Percentiles rank a stretch among this genome's conserved stretches.
Conservation (phyloP, 2,113 vertebrate genomes). For the Chamaea fasciata region DNA sequence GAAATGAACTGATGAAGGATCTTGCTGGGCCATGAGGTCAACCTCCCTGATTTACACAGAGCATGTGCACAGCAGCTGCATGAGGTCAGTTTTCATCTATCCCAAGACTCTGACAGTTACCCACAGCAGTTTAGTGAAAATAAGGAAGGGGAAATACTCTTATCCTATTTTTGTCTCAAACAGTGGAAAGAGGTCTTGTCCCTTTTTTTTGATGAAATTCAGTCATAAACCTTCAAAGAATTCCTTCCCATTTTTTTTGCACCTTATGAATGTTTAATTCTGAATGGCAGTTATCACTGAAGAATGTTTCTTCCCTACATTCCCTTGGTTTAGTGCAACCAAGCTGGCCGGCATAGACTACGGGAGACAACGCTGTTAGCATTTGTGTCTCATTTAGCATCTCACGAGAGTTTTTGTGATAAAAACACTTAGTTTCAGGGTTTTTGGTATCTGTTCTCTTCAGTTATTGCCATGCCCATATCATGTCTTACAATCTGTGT, state of each 20-base stretch:
- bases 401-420: background rate
- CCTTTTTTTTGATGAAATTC: background rate
- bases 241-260: background rate
- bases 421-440: background rate
- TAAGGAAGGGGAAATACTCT: background rate
- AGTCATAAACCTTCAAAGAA: background rate
- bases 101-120: background rate
- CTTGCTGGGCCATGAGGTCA: background rate
- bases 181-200: background rate
- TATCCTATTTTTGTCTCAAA: background rate
- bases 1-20: background rate
- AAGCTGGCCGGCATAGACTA: background rate
- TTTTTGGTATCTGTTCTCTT: background rate
- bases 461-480: background rate
- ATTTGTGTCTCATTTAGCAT: background rate
- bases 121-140: background rate
- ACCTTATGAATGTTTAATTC: background rate
- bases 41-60: background rate
- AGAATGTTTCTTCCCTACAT: background rate
- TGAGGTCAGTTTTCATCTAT: background rate
- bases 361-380: background rate
- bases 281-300: background rate
- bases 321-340: background rate
- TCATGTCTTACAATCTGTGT: background rate
- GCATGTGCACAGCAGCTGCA: background rate